Conservation (phyloP, 23 tunicate genomes). For the Styela clava region DNA sequence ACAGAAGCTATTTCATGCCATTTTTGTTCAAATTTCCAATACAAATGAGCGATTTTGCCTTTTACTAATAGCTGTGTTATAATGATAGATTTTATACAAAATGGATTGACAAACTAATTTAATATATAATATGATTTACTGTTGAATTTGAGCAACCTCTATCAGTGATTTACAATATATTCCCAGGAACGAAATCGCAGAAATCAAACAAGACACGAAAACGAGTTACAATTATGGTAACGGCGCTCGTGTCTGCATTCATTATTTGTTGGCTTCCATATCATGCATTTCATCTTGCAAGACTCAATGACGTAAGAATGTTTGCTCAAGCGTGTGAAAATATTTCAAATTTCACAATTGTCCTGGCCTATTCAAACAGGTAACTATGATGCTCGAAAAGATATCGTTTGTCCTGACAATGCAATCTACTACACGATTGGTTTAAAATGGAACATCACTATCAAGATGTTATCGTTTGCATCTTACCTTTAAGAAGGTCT, state of each 20-base stretch:
- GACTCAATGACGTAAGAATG: constrained; percentile 51
- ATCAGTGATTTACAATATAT: neutral
- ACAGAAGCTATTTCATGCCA: no score
- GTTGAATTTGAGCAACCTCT: no score
- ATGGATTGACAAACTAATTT: no score
- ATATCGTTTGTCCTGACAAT: no score
- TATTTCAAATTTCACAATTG: constrained; percentile 27
- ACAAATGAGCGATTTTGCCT: no score
- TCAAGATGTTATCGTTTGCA: no score
- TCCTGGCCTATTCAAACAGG: constrained; percentile 82
- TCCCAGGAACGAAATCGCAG: constrained; percentile 49
- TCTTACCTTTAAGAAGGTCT: no score
- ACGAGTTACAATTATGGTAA: constrained; percentile 83
- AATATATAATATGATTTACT: no score
- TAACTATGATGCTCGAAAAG: neutral
- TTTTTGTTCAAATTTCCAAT: no score
- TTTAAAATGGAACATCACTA: neutral
- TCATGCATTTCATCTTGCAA: constrained; percentile 60
- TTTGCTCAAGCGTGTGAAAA: constrained; percentile 17
- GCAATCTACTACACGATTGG: no score
- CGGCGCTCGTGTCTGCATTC: constrained; percentile 66
- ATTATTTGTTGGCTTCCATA: constrained; percentile 93
- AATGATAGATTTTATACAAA: no score
- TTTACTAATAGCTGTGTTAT: no score
- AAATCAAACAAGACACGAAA: constrained; percentile 70